These are phyloP conservation scores for Phoeniculus purpureus DNA, from an alignment of 2,797 vertebrate species.

Conservation along the genomic window DNA sequence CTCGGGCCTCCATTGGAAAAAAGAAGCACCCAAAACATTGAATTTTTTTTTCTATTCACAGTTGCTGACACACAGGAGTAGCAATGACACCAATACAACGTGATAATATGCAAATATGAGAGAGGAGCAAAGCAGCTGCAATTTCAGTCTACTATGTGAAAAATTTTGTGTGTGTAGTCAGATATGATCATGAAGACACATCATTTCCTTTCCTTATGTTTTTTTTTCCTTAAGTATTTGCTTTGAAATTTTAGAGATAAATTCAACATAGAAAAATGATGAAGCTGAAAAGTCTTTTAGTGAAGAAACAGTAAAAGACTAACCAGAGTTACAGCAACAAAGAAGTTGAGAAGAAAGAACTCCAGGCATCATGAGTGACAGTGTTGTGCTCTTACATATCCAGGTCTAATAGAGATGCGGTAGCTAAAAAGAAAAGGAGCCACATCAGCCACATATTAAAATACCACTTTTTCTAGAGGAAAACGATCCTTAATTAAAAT, in stretches of 20 bases:
- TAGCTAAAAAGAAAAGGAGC: background rate
- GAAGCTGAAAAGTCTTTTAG: too few relatives aligned
- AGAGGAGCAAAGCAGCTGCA: background rate
- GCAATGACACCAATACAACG: background rate
- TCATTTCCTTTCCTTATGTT: too few relatives aligned
- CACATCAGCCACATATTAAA: background rate
- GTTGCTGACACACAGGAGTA: background rate
- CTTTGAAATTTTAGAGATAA: background rate
- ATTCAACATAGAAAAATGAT: background rate
- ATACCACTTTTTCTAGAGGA: background rate
- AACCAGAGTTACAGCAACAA: background rate
- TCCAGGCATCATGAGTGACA: too few relatives aligned
- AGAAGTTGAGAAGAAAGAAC: too few relatives aligned
- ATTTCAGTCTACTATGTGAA: background rate
- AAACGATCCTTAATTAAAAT: background rate
- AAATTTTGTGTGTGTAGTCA: background rate
- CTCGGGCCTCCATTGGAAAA: background rate
- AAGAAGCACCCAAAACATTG: background rate
- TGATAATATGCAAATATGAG: background rate
- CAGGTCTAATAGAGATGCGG: background rate
- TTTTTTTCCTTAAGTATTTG: background rate
- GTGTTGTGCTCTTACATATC: background rate
- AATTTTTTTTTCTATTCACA: background rate
- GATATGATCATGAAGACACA: rapidly evolving
- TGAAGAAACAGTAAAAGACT: background rate